Percentiles rank a stretch among this genome's conserved stretches.
Evolutionary conservation across 2,888 invertebrate species (phyloP).

Genomic region (Crossocerus cetratus): DNA sequence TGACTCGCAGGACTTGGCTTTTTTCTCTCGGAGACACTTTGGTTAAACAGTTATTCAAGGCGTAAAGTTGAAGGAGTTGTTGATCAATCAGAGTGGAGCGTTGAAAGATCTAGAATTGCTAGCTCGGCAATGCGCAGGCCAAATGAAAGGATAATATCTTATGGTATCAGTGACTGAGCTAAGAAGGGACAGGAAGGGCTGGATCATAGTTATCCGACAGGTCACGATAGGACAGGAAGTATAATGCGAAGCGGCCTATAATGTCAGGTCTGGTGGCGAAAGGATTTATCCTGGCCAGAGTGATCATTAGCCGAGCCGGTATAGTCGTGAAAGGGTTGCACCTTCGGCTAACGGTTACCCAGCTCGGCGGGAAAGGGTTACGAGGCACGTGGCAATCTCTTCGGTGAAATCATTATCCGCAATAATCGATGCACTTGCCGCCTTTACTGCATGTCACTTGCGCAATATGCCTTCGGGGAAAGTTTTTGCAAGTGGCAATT

Average conservation of each 20-base stretch:
- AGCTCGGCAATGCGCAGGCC: no score
- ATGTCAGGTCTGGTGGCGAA: constrained; percentile 29
- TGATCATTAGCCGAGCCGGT: constrained; percentile 52
- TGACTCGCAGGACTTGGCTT: background rate
- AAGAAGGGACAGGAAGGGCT: constrained; percentile 19
- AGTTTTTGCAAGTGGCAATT: background rate
- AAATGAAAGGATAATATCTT: background rate
- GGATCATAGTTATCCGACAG: background rate
- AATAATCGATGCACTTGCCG: constrained; percentile 49
- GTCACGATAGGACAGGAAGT: background rate
- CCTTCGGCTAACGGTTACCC: constrained; percentile 44
- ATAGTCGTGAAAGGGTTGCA: constrained; percentile 55
- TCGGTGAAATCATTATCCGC: constrained; percentile 47
- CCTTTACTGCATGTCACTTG: constrained; percentile 17
- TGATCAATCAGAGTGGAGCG: no score
- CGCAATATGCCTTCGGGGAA: background rate
- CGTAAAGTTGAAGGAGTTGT: no score
- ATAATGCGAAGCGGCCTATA: constrained; percentile 7
- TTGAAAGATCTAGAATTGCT: no score
- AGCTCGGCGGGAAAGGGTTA: constrained; percentile 54
- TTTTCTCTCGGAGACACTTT: background rate
- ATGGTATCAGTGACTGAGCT: background rate
- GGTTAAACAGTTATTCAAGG: no score
- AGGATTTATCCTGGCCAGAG: constrained; percentile 50
- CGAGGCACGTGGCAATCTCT: constrained; percentile 47